Percentiles rank a stretch among this genome's conserved stretches.
Conservation (phyloP, 1,140 invertebrate species). For the Streblospio benedicti region DNA sequence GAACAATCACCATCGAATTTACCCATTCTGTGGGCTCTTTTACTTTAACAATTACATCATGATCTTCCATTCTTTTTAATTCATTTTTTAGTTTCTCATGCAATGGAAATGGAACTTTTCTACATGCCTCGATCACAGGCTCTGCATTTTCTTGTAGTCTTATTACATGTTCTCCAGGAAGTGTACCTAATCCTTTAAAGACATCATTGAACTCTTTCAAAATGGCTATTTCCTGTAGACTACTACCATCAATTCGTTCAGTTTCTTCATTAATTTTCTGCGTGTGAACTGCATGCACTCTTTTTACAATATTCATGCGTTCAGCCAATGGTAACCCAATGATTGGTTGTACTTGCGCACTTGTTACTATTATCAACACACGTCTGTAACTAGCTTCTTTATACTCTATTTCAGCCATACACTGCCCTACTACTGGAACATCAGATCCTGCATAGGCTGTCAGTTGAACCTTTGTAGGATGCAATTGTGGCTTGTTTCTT, state of each 20-base stretch:
- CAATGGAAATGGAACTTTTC: constrained; percentile 15
- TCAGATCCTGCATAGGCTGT: no score
- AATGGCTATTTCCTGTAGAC: no score
- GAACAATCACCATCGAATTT: constrained; percentile 18
- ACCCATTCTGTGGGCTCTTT: constrained; percentile 23
- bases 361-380: no score
- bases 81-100: constrained; percentile 13
- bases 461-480: no score
- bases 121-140: constrained; percentile 4
- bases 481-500: no score
- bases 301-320: no score
- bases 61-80: constrained; percentile 14
- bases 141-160: neutral
- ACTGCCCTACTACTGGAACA: no score
- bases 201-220: no score
- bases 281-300: neutral
- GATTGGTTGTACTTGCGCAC: no score
- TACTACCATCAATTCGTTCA: neutral
- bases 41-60: constrained; percentile 18
- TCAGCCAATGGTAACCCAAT: no score
- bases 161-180: neutral
- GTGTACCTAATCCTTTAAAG: neutral
- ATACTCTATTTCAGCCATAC: no score
- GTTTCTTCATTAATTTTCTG: neutral
- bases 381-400: no score